Conservation (phyloP, 2,797 vertebrate genomes). For the Alexandromys oeconomus region DNA sequence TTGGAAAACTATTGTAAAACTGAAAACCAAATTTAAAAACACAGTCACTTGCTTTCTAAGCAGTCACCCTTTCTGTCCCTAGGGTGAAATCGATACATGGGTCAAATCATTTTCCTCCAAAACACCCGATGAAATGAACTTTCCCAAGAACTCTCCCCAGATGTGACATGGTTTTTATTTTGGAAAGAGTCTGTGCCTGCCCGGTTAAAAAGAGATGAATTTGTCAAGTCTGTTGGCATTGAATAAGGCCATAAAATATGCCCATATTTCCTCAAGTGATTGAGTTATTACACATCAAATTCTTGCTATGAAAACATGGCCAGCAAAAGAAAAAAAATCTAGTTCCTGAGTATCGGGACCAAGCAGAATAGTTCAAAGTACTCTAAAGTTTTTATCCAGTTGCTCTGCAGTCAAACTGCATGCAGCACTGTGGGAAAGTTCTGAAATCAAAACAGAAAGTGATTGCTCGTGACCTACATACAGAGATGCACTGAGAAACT, state of each 20-base stretch:
- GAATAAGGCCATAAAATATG: constrained; percentile 61
- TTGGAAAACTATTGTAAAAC: constrained; percentile 19
- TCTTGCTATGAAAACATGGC: constrained; percentile 42
- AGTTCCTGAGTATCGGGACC: neutral
- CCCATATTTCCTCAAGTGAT: constrained; percentile 24
- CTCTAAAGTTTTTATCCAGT: neutral
- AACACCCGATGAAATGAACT: constrained; percentile 44
- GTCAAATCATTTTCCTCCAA: constrained; percentile 43
- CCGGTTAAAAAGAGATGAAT: constrained; percentile 27
- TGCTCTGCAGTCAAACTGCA: neutral
- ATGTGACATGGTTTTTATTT: neutral
- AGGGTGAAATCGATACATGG: neutral
- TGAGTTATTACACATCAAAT: constrained; percentile 43
- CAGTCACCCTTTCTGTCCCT: neutral
- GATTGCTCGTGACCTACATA: neutral
- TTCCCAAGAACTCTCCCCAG: constrained; percentile 65
- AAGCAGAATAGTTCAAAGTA: neutral
- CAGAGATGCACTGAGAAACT: neutral
- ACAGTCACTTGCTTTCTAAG: neutral
- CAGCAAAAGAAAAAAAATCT: constrained; percentile 46
- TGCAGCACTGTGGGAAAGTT: neutral
- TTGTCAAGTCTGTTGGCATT: constrained; percentile 59
- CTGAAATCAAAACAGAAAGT: constrained; percentile 8
- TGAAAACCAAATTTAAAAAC: constrained; percentile 24
- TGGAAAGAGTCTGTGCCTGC: neutral